Conservation (phyloP, 2,888 invertebrate genomes). For the Calliopum simillimum region DNA sequence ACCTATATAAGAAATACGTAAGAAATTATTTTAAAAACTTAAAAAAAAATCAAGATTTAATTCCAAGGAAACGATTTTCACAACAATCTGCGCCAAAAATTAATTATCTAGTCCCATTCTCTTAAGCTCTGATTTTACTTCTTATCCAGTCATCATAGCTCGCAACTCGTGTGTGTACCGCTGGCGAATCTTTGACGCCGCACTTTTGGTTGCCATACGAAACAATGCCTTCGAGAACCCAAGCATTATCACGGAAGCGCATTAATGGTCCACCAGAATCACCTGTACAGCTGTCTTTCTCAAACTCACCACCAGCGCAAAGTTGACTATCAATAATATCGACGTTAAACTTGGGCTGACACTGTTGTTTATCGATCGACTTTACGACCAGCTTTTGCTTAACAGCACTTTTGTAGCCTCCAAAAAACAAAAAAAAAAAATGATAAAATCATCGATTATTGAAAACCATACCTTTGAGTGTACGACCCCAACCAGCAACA, state of each 20-base stretch:
- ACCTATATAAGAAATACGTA: too few species aligned
- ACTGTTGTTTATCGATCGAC: slow-evolving; percentile 68
- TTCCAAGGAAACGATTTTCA: slow-evolving; percentile 53
- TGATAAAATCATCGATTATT: too few species aligned
- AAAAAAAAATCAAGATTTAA: slow-evolving; percentile 33
- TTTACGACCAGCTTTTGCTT: slow-evolving; percentile 71
- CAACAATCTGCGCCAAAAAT: neutral
- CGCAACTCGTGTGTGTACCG: slow-evolving; percentile 75
- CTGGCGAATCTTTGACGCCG: slow-evolving; percentile 74
- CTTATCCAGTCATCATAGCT: slow-evolving; percentile 71
- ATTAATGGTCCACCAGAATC: slow-evolving; percentile 80
- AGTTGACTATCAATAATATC: slow-evolving; percentile 68
- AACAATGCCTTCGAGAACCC: slow-evolving; percentile 75
- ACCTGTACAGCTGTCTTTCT: slow-evolving; percentile 79
- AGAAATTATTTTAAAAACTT: neutral
- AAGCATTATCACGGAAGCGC: slow-evolving; percentile 68
- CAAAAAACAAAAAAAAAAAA: too few species aligned
- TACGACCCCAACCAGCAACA: slow-evolving; percentile 75
- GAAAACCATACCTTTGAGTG: too few species aligned
- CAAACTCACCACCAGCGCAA: slow-evolving; percentile 78
- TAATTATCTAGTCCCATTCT: neutral
- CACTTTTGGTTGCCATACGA: slow-evolving; percentile 76
- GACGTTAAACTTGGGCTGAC: slow-evolving; percentile 64
- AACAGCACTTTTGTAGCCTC: slow-evolving; percentile 66
- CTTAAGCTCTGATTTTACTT: slow-evolving; percentile 52